Base-by-base conservation (phyloP, 1,140 invertebrate species). In the Pemphigus obesinymphae region DNA sequence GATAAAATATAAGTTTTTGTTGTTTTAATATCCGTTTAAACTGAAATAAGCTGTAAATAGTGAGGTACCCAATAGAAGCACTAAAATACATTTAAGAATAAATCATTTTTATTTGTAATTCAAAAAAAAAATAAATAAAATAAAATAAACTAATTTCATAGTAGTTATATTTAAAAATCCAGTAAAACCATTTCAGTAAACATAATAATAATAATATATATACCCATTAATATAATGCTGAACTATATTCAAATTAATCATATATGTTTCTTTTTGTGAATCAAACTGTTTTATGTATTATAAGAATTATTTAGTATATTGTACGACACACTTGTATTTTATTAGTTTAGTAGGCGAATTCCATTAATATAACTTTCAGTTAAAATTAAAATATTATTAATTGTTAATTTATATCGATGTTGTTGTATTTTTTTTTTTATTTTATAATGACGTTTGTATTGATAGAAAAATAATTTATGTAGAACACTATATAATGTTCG, bases 391-490 rank as follows among this genome's bases (percentile, higher is more conserved):
- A 70, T 43, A 26, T 70, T 43, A 43, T 43, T 68, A 43, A 70
- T 37, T 70, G 37, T 43, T 43, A 70, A 70, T 70, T 70, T n/a
- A n/a, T n/a, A 43, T 43, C 0, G 17, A 63, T 63, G 29, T 26
- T 43, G 66, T 68, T 68, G n/a, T 43, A 26, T 15, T 37, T 43
- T 70, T 68, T 45, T n/a, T n/a, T 34, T 66, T 63, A 70, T 70
- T 68, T 70, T 70, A 70, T 43, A 70, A 26, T 43, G 15, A 26
- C 29, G 37, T 70, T 70, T 70, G 23, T 70, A 70, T 70, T 43
- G n/a, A 43, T 70, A 70, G 66, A 70, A 70, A 70, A 66, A 70
- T 70, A n/a, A 0, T 23, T 43, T 70, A 43, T 43, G 66, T 43
- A 70, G 66, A 70, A 66, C 10, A 63, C 6, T 63, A 63, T 34